Base-by-base conservation (phyloP, 2,888 invertebrate genomes). In the Andrena trimmerana region DNA sequence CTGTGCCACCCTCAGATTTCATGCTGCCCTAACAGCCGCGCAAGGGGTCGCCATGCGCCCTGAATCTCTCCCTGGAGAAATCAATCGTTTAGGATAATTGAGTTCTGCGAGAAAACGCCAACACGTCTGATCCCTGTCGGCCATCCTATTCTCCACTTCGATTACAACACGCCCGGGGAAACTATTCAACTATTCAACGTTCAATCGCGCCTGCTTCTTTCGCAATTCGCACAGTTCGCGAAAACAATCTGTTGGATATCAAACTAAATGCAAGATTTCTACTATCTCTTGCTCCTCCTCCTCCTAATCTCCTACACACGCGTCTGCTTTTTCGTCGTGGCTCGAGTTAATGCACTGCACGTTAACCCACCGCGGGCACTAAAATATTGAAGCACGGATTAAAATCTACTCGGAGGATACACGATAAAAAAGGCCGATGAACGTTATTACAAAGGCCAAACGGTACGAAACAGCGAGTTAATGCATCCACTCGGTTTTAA, bases 31-130 rank as follows among this genome's bases (percentile, higher is more conserved):
- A 78, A 76, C 36, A 36, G 33, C 29, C 50, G 16, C 24, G 71
- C 42, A 16, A 50, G 27, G 10, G 33, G 60, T 20, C 33, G 66
- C 50, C 65, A 20, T 60, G 72, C 60, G 59, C 72, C 7, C 20
- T 10, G 59, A 27, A 74, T 77, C 73, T 65, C 71, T 65, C 68
- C 65, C 74, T 7, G 20, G 77, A 66, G 60, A 48, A 80, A 78
- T 84, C 84, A 59, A 78, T 84, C 76, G 84, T 80, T 84, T 83
- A 77, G 67, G 74, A 62, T 80, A 83, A 84, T 83, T 83, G 84
- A 78, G 74, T 83, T 31, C 67, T 10, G 13, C 54, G 71, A 48
- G 71, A 63, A 68, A 84, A 67, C 54, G 63, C 54, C 63, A 50
- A 73, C 57, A 36, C 10, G 33, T n/a, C 29, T 16, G 57, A 50